These are phyloP conservation scores for Pelusios castaneus DNA, from an alignment of 2,113 vertebrate genomes.

Conservation along the genomic window DNA sequence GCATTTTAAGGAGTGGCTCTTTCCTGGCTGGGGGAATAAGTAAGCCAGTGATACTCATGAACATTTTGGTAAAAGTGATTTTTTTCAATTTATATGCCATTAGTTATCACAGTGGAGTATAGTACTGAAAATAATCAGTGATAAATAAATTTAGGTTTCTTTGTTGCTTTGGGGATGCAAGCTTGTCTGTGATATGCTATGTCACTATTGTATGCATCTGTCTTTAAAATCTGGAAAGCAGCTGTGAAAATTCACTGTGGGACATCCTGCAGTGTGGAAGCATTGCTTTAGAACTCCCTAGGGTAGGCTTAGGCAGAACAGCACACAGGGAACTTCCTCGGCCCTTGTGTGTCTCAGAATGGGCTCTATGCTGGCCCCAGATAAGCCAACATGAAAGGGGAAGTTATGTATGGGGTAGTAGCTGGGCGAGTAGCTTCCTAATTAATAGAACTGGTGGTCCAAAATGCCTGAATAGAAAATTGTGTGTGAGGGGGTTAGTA, in stretches of 20 bases:
- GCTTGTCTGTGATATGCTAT: neutral
- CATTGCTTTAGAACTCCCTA: neutral
- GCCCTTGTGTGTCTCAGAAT: neutral
- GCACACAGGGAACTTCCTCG: neutral
- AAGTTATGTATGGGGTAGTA: neutral
- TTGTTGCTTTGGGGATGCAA: neutral
- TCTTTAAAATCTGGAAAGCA: neutral
- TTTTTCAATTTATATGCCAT: neutral
- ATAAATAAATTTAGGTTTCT: neutral
- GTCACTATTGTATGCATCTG: neutral
- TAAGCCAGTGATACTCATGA: neutral
- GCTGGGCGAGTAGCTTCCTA: neutral
- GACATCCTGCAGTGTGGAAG: neutral
- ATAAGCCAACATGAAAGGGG: neutral
- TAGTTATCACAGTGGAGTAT: neutral
- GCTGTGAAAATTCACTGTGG: neutral
- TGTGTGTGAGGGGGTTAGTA: neutral
- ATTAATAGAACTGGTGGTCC: neutral
- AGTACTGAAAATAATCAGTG: neutral
- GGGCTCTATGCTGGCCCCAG: neutral
- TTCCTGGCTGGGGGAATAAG: neutral
- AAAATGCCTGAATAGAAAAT: neutral
- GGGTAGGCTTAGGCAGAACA: neutral
- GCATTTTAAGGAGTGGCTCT: neutral
- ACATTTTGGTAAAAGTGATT: neutral